Conservation (phyloP, 2,888 invertebrate species). For the Apotomis betuletana region DNA sequence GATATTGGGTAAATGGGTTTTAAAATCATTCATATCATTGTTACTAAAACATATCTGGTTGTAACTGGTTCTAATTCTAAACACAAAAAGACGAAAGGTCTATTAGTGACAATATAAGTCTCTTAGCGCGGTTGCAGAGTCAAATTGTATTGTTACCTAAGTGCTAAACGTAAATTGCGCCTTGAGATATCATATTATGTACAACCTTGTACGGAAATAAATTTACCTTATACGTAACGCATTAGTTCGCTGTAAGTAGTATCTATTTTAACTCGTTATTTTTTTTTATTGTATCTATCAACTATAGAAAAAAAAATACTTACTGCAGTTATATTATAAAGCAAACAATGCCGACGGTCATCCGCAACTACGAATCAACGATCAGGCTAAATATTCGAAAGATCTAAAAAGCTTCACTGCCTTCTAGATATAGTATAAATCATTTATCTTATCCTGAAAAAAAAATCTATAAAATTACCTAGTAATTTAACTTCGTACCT, state of each 20-base stretch:
- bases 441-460: no score
- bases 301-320: no score
- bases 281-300: no score
- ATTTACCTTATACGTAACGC: slow-evolving; percentile 44
- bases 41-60: neutral
- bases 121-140: slow-evolving; percentile 42
- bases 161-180: slow-evolving; percentile 48
- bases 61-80: slow-evolving; percentile 2
- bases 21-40: neutral
- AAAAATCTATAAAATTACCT: no score
- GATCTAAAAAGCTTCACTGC: no score
- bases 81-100: slow-evolving; percentile 7
- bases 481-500: no score
- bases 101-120: slow-evolving; percentile 23
- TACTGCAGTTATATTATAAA: no score
- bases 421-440: no score
- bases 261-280: neutral
- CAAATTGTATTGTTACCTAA: slow-evolving; percentile 48
- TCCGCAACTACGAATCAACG: neutral
- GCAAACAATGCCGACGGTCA: neutral
- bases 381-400: neutral
- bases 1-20: neutral
- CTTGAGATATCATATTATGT: slow-evolving; percentile 31
- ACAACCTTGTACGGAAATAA: slow-evolving; percentile 61
- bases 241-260: slow-evolving; percentile 4